phyloP scores from a whole-genome alignment of 2,888 invertebrate species.

The Chymomyza amoena region DNA sequence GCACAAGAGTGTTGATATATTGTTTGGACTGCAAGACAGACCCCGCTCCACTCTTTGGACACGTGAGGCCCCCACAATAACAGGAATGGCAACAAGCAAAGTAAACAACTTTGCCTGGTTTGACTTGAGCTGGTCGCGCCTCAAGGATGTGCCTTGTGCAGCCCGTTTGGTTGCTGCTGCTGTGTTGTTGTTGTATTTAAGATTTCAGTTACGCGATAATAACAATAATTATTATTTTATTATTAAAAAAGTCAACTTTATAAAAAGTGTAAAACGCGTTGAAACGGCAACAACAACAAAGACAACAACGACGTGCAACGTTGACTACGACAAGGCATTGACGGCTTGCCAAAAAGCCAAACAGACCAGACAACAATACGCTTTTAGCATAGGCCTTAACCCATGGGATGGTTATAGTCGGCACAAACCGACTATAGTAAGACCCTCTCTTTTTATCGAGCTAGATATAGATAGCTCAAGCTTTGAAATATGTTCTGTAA shows the following conservation, averaged over 20 bases:
- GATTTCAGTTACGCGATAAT: slow-evolving; percentile 78
- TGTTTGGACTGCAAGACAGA: neutral
- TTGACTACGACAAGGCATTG: slow-evolving; percentile 45
- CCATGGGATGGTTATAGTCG: neutral
- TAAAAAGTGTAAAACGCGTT: slow-evolving; percentile 29
- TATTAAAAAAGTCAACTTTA: slow-evolving; percentile 59
- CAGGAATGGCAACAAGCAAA: slow-evolving; percentile 1
- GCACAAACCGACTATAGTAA: no score
- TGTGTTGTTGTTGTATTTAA: slow-evolving; percentile 36
- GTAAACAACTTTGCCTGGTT: slow-evolving; percentile 7
- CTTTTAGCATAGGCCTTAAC: neutral
- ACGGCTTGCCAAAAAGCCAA: slow-evolving; percentile 32
- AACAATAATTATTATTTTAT: slow-evolving; percentile 78
- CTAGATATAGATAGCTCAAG: no score
- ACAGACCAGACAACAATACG: slow-evolving; percentile 2
- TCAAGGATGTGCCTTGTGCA: slow-evolving; percentile 47
- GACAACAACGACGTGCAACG: neutral
- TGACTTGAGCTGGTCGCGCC: slow-evolving; percentile 1
- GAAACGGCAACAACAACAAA: slow-evolving; percentile 9
- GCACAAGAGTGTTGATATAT: slow-evolving; percentile 24
- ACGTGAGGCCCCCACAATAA: neutral
- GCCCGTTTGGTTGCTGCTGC: slow-evolving; percentile 28
- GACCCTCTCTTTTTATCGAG: no score
- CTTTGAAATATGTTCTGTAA: no score
- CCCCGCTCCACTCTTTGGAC: slow-evolving; percentile 10